Evolutionary conservation across 2,888 invertebrate species (phyloP), one percentile per base, ranked within the genome.

Genomic region (Ophioninae sp.): DNA sequence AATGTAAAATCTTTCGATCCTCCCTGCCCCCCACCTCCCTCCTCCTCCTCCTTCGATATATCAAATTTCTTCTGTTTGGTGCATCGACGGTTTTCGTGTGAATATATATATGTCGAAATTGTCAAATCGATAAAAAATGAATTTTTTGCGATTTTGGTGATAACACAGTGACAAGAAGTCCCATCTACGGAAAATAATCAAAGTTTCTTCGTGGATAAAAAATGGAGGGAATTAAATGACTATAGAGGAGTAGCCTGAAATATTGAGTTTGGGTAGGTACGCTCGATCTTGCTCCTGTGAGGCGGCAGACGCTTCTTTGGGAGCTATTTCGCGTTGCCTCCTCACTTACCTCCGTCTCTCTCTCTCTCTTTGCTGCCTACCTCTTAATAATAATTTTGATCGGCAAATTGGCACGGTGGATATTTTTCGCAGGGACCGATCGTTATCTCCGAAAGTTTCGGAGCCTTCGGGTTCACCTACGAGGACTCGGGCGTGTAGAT

Each of bases 311-410:
- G 44, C 78, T 67, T 68, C 67, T 68, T 79, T 67, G 67, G 61
- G 59, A 79, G 65, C 73, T 68, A 72, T 65, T 61, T 77, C 85
- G 87, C 88, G 87, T 89, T 74, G 68, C 73, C 44, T 44, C 44
- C 13, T 44, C 13, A 44, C 44, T 13, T 64, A 30, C 65, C 44
- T 61, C 44, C 23, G 20, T 64, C 56, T 22, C 37, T 58, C 51
- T 61, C 41, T 30, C 51, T 69, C 30, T 37, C 65, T 65, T 44
- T 44, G 88, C 73, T 73, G 72, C 79, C 84, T 91, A 91, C 91
- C 92, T 91, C 91, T 91, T 91, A 92, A 92, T 92, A 92, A 92
- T 91, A 91, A 92, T 92, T 91, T 91, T 90, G 92, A 92, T 92
- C 91, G 90, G 91, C 88, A 91, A 92, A 92, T 91, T 92, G 92